Conservation (phyloP, 2,113 vertebrate species). For the Apus apus region DNA sequence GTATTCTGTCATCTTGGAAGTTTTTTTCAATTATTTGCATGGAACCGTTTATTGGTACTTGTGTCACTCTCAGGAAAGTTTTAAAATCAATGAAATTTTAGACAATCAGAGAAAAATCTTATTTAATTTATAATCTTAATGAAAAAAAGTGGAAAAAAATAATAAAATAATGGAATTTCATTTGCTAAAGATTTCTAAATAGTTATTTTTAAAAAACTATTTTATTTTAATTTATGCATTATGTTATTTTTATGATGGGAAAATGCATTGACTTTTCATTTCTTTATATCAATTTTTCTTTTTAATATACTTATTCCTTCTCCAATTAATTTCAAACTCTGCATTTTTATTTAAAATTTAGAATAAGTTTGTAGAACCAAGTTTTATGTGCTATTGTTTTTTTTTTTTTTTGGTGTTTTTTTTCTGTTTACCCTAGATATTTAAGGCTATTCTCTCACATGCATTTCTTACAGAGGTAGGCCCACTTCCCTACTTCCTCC, state of each 20-base stretch:
- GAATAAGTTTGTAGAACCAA: neutral
- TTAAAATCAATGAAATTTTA: neutral
- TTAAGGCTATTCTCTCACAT: neutral
- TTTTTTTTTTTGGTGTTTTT: neutral
- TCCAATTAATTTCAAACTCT: neutral
- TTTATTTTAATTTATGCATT: neutral
- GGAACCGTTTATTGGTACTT: neutral
- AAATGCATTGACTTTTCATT: neutral
- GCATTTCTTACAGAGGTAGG: neutral
- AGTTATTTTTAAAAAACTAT: neutral
- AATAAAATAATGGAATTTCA: neutral
- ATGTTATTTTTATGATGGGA: neutral
- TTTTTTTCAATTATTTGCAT: neutral
- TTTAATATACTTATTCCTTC: fast-evolving
- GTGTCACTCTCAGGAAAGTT: neutral
- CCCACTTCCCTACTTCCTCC: neutral
- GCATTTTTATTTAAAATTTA: neutral
- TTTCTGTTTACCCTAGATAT: fast-evolving
- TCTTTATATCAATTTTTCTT: neutral
- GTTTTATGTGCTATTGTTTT: neutral
- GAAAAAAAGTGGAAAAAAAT: neutral
- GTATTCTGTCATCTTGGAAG: neutral
- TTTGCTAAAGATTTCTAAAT: neutral
- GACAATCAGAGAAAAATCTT: neutral
- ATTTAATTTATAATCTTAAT: neutral